Conservation (phyloP, 2,113 vertebrate species). For the Hypocryptadius cinnamomeus region DNA sequence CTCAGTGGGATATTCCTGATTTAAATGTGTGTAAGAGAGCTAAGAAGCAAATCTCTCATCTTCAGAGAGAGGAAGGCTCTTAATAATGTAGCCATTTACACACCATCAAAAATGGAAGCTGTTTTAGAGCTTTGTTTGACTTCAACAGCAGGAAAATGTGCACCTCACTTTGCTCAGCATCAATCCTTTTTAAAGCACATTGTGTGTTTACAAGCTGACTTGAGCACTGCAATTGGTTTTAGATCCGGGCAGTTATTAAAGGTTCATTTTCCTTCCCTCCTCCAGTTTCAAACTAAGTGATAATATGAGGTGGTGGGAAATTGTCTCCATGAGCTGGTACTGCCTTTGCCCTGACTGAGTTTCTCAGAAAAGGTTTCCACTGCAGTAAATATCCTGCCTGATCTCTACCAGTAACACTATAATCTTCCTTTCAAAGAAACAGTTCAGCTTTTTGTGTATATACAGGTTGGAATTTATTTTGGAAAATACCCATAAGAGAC, state of each 20-base stretch:
- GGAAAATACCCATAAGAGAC: neutral
- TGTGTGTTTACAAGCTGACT: constrained; percentile 46
- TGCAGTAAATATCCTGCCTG: neutral
- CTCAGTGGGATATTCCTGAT: neutral
- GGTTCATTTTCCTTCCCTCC: constrained; percentile 22
- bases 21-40: neutral
- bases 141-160: constrained; percentile 8
- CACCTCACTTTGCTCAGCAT: constrained; percentile 26
- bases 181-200: constrained; percentile 14
- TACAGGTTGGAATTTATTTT: constrained; percentile 36
- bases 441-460: constrained; percentile 1
- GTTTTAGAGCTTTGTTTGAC: constrained; percentile 22
- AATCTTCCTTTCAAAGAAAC: constrained; percentile 44
- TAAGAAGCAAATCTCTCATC: neutral
- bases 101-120: neutral
- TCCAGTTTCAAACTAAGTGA: constrained; percentile 4
- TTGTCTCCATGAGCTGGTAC: neutral
- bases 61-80: neutral
- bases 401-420: constrained; percentile 34
- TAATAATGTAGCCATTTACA: neutral
- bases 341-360: constrained; percentile 4
- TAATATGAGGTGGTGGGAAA: neutral
- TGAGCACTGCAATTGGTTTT: constrained; percentile 27
- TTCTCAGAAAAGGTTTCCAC: constrained; percentile 19
- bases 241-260: constrained; percentile 23